Evolutionary conservation across 2,797 vertebrate genomes (phyloP), one percentile per base, ranked within the genome.

Genomic region (Pangasius sanitwongsei): DNA sequence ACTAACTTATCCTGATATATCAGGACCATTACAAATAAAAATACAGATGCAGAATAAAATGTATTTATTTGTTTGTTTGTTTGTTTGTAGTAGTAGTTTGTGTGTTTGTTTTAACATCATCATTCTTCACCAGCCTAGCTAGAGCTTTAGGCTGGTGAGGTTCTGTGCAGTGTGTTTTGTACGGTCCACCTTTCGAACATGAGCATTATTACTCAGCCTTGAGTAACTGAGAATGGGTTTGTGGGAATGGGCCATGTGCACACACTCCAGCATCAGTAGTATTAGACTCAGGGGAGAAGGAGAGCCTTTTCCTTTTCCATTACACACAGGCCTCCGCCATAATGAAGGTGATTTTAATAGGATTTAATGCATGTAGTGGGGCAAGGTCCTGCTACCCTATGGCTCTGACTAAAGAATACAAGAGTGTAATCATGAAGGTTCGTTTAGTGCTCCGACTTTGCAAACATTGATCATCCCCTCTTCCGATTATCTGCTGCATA

Each of bases 291-390:
- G 88, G 91, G 92, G 92, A 93, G 87, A 84, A 75, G 72, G 85
- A 90, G 90, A 88, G 90, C 91, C 91, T 92, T 92, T 88, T 88
- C 87, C 83, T 89, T 89, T 89, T 87, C 90, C 88, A 92, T 94
- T 94, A 92, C 92, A 89, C 89, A 88, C 89, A 72, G 89, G 88
- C 87, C 87, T 87, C 77, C 48, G 61, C 89, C 90, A 80, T 93
- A 92, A 93, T 94, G 92, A 93, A 91, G 91, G 91, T 88, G 78
- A 88, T 93, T 93, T 92, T 93, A 94, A 93, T 93, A 91, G 93
- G 90, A 92, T 93, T 93, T 92, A 93, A 93, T 93, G 91, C 93
- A 92, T 93, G 91, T 90, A 88, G 92, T 89, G 89, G 91, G 92
- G 81, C 89, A 90, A 91, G 91, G 92, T 93, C 92, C 90, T 89